These are phyloP conservation scores for Stomatorhinus walkeri DNA, from an alignment of 2,797 vertebrate genomes.

Conservation along the genomic window DNA sequence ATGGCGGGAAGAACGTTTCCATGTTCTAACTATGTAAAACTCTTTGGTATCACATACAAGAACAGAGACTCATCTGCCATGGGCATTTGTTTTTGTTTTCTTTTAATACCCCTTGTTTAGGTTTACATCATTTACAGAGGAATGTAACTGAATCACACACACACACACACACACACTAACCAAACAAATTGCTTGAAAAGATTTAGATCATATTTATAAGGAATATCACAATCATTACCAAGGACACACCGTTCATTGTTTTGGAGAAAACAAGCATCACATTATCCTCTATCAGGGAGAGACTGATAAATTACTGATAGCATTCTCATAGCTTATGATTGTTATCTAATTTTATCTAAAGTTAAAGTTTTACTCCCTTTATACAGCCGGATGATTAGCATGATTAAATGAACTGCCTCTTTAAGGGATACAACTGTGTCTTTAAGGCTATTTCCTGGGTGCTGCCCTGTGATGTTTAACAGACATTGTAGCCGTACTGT, in stretches of 20 bases:
- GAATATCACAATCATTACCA: not conserved
- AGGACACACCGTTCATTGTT: not conserved
- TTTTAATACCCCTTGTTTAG: not conserved
- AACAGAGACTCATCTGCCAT: not conserved
- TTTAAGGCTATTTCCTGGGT: not conserved
- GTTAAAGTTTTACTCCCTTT: not conserved
- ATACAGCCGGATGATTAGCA: not conserved
- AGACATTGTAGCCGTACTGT: not conserved
- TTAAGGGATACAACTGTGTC: not conserved
- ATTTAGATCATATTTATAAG: not conserved
- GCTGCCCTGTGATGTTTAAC: not conserved
- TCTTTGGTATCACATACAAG: not conserved
- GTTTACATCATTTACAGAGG: not conserved
- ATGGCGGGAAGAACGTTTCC: not conserved
- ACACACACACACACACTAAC: not conserved
- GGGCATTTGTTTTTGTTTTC: not conserved
- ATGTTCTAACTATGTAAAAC: not conserved
- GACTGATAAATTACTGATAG: not conserved
- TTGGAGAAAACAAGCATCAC: not conserved
- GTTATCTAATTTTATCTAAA: not conserved
- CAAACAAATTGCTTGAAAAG: not conserved
- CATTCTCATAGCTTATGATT: not conserved
- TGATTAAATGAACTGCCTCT: constrained; percentile 1
- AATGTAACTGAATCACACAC: not conserved
- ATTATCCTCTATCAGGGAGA: not conserved